Evolutionary conservation across 2,113 vertebrate genomes (phyloP), one percentile per base, ranked within the genome.

Genomic region (Phoxinus phoxinus): DNA sequence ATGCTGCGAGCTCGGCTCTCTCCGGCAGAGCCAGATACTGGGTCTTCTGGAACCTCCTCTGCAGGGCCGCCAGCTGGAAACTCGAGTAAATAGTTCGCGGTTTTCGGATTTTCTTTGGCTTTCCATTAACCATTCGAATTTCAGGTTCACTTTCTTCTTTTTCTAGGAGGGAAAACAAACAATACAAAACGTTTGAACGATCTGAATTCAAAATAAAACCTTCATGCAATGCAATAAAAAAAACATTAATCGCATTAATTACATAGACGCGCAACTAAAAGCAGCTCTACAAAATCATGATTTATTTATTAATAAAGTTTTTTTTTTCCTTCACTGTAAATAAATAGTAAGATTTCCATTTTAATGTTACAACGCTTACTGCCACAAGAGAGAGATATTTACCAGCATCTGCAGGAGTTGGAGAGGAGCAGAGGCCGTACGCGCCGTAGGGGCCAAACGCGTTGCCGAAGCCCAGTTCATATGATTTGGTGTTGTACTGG

Each of bases 71-170:
- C 94, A 99, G 94, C 89, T 99, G 98, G 94, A 99, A 99, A 85
- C 98, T 99, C 90, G 98, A 99, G 90, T 99, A 99, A 93, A 99
- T 99, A 84, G 98, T 99, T 59, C 98, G 94, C 51, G 98, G 98
- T 93, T 99, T 99, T 85, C 98, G 94, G 83, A 99, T 96, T 94
- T 99, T 99, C 96, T 99, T 99, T 94, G 97, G 97, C 93, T 99
- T 99, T 80, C 98, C 98, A 89, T 99, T 99, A 69, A 99, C 97
- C 91, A 99, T 98, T 88, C 98, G 95, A 86, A 98, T 96, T 94
- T 98, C 98, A 63, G 97, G 97, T 91, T 99, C 97, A 41, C 95
- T 96, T 65, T 99, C 97, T 89, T 99, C 98, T 94, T 99, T 99
- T 91, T 98, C 98, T 97, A 93, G 30, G 25, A 58, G 48, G 59